These are phyloP conservation scores for Ophonus ardosiacus DNA, from an alignment of 2,888 invertebrate species.

Conservation along the genomic window DNA sequence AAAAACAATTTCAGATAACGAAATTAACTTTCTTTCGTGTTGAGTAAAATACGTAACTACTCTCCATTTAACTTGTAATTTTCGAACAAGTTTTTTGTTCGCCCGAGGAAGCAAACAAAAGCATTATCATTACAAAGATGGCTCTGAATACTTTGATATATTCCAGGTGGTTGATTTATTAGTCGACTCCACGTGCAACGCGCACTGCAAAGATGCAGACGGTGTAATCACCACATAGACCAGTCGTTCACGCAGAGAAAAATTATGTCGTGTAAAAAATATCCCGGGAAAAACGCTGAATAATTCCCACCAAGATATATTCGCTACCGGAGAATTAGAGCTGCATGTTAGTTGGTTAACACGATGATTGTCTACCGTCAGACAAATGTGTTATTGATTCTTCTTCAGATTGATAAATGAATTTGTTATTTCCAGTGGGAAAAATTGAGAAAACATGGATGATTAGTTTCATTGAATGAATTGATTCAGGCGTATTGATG, in stretches of 20 bases:
- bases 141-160: slow-evolving; percentile 53
- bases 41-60: slow-evolving; percentile 15
- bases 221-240: slow-evolving; percentile 48
- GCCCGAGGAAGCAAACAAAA: slow-evolving; percentile 39
- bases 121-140: slow-evolving; percentile 55
- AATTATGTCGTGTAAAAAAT: neutral
- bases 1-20: slow-evolving; percentile 48
- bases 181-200: slow-evolving; percentile 13
- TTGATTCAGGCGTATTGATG: no score
- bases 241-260: slow-evolving; percentile 19
- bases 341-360: no score
- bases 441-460: no score
- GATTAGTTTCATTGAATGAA: no score
- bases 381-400: no score
- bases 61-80: slow-evolving; percentile 25
- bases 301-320: neutral
- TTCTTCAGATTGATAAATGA: no score
- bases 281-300: neutral
- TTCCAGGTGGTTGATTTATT: slow-evolving; percentile 47
- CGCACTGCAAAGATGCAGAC: slow-evolving; percentile 31
- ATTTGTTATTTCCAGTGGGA: no score
- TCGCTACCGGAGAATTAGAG: no score
- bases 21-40: slow-evolving; percentile 28
- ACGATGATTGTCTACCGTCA: no score
- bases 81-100: slow-evolving; percentile 16